Evolutionary conservation across 2,888 invertebrate genomes (phyloP).

Genomic region (Odontocerum albicorne): DNA sequence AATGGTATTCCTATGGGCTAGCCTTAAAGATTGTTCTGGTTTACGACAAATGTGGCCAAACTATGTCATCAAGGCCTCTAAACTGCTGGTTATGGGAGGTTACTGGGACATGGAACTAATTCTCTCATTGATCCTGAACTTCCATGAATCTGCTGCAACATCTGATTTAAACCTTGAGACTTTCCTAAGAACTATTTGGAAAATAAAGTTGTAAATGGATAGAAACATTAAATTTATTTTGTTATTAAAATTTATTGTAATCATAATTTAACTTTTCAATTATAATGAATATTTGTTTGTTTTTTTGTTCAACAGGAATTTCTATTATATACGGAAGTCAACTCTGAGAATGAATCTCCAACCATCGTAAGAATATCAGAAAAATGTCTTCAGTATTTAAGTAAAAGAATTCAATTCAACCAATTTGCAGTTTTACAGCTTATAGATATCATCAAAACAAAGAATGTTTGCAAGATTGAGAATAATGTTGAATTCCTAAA

Average conservation of each 20-base stretch:
- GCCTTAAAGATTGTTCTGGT: too few species aligned
- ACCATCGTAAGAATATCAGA: constrained; percentile 41
- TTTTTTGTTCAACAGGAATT: constrained; percentile 46
- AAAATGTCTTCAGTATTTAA: constrained; percentile 48
- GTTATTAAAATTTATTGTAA: not conserved
- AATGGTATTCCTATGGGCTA: too few species aligned
- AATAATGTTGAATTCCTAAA: constrained; percentile 4
- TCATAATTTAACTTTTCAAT: not conserved
- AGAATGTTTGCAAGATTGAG: constrained; percentile 10
- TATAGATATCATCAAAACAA: constrained; percentile 12
- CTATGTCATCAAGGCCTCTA: too few species aligned
- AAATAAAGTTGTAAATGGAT: too few species aligned
- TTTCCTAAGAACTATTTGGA: too few species aligned
- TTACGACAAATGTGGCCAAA: too few species aligned
- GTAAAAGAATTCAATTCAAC: constrained; percentile 49
- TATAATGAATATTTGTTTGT: constrained; percentile 4
- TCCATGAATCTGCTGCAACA: too few species aligned
- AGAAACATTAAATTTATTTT: not conserved
- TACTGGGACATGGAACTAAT: too few species aligned
- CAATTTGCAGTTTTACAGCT: constrained; percentile 48
- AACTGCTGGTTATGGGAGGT: too few species aligned
- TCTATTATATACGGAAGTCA: constrained; percentile 45
- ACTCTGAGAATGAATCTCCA: constrained; percentile 44
- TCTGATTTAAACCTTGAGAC: too few species aligned
- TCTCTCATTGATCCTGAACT: too few species aligned